A percentile compares a stretch with the other conserved stretches of the same genome.
Evolutionary conservation across 2,888 invertebrate species (phyloP).

Genomic region (Eristalis intricaria): DNA sequence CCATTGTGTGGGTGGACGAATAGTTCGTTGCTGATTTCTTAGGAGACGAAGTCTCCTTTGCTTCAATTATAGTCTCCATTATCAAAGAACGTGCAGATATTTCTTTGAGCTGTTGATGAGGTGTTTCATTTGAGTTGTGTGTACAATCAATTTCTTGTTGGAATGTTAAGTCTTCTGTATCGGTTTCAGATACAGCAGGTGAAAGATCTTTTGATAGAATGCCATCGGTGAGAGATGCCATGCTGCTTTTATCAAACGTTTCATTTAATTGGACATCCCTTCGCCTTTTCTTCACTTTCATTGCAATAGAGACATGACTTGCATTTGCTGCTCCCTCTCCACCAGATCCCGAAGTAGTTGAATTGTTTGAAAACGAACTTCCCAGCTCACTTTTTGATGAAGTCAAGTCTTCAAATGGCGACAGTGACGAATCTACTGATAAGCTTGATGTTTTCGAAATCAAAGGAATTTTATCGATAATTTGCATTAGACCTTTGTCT

Average conservation of each 20-base stretch:
- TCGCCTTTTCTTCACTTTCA: constrained; percentile 77
- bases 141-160: constrained; percentile 79
- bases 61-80: constrained; percentile 81
- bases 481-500: constrained; percentile 80
- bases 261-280: constrained; percentile 81
- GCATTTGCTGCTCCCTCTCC: constrained; percentile 68
- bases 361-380: constrained; percentile 77
- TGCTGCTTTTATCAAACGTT: constrained; percentile 81
- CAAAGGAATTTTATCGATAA: constrained; percentile 80
- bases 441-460: constrained; percentile 81
- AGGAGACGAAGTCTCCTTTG: constrained; percentile 80
- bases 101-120: constrained; percentile 74
- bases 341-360: constrained; percentile 75
- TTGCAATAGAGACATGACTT: constrained; percentile 46
- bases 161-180: constrained; percentile 81
- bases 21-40: constrained; percentile 75
- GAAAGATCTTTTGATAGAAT: constrained; percentile 81
- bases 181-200: constrained; percentile 79
- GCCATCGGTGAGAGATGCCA: constrained; percentile 81
- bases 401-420: constrained; percentile 80
- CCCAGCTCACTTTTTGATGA: constrained; percentile 80
- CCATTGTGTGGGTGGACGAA: constrained; percentile 78
- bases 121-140: constrained; percentile 22
- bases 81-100: constrained; percentile 77
- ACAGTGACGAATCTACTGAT: constrained; percentile 80